Evolutionary conservation across 1,140 invertebrate species (phyloP), one percentile per base, ranked within the genome.

Genomic region (Magallana ariakensis): DNA sequence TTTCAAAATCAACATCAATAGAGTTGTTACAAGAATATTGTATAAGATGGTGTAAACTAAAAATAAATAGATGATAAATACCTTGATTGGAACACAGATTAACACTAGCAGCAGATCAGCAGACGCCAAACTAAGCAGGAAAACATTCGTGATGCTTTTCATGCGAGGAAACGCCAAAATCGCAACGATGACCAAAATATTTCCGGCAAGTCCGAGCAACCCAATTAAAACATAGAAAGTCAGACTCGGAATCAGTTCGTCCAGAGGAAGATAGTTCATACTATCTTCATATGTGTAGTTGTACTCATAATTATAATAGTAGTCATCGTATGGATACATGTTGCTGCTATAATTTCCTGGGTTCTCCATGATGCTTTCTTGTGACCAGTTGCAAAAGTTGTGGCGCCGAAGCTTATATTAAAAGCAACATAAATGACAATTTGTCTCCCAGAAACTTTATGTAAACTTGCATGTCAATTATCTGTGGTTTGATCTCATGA

Each of bases 51-150:
- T 46, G 33, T 46, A 46, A 46, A 46, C 75, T 15, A 80, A 82
- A 57, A 83, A 57, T 15, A 26, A 46, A 62, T 13, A 85, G 56
- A 22, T 53, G 0, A 60, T 33, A 56, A 54, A 19, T 90, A 89
- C 89, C 88, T 87, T 90, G 0, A 97, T 96, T 7, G 97, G 97
- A 86, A 97, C 96, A 93, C 97, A 97, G 89, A 97, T 95, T 58
- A 96, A 94, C 83, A 97, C 96, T 3, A 97, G 95, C 46, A 97
- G 94, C 1, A 97, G 95, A 94, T 97, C 97, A 8, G 97, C 96
- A 1, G 96, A 96, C 3, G 97, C 96, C 46, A 97, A 93, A 91
- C 96, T 96, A 6, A 94, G 85, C 13, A 97, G 93, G 90, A 97
- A 97, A 7, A 97, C 95, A 90, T 97, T 91, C 7, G 88, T 90